Conservation (phyloP, 1,140 invertebrate genomes). For the Plectrocnemia conspersa region DNA sequence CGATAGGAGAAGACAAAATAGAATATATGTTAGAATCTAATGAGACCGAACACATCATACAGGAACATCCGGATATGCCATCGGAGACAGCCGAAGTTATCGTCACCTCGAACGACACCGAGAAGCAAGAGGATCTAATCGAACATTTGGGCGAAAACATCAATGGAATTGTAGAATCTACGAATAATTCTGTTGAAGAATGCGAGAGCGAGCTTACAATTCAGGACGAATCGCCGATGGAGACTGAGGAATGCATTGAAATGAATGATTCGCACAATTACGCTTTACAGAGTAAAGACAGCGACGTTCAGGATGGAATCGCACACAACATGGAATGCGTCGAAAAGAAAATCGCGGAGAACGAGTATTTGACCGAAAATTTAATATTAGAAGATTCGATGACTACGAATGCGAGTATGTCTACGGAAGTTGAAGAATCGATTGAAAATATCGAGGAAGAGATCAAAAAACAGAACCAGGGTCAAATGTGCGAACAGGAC, state of each 20-base stretch:
- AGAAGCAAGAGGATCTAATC: not conserved
- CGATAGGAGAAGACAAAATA: not conserved
- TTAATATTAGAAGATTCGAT: no score
- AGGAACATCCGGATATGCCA: not conserved
- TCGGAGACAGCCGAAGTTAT: not conserved
- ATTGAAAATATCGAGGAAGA: conserved; percentile 50
- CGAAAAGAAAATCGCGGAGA: conserved; percentile 18
- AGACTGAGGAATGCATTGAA: conserved; percentile 11
- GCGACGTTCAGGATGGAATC: not conserved
- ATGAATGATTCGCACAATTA: conserved; percentile 15
- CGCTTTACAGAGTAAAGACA: conserved; percentile 2
- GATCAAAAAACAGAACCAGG: conserved; percentile 28
- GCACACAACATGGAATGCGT: not conserved
- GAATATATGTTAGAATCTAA: not conserved
- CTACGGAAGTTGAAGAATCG: conserved; percentile 43
- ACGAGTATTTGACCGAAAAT: conserved; percentile 44
- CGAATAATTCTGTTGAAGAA: not conserved
- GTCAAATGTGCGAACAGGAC: conserved; percentile 11
- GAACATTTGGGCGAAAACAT: not conserved
- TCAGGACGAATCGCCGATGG: not conserved
- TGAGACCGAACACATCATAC: not conserved
- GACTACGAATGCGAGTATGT: not conserved
- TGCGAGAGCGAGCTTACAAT: no score
- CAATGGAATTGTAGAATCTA: conserved; percentile 1
- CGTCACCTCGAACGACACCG: not conserved